Evolutionary conservation across 2,888 invertebrate genomes (phyloP), one percentile per base, ranked within the genome.

Genomic region (Seira sanloemensis): DNA sequence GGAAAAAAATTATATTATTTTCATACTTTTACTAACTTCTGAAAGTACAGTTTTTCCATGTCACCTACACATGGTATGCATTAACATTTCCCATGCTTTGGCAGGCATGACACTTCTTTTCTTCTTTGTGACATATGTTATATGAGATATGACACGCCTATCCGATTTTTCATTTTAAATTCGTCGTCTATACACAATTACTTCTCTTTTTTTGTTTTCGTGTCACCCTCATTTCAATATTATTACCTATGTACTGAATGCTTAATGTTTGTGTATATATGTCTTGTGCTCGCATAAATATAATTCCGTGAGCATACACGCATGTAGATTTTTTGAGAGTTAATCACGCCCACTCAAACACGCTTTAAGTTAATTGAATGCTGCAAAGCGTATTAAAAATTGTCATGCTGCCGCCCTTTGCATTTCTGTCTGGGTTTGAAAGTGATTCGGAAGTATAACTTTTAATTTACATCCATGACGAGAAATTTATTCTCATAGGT

Each of bases 81-180:
- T 81, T 81, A 81, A 81, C 81, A 81, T 81, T 81, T 81, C 81
- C 81, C 81, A 81, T 81, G 81, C 71, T 81, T 81, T 81, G 81
- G 81, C 81, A 81, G 69, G 81, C 81, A 81, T 81, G 81, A 81
- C 81, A 81, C 76, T 81, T 81, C 81, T 76, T 81, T 81, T 81
- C 81, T 80, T 81, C 76, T 81, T 62, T 71, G 54, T 81, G 81
- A 81, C 81, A 81, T 76, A 76, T 65, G 81, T 76, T 81, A 81
- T 81, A 81, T 76, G 81, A 81, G 81, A 81, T 81, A 81, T 81
- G 81, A 81, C 81, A 81, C 81, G 81, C 81, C 81, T 81, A 25
- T 81, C 75, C 76, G 81, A 81, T 81, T 81, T 81, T 76, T 81
- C 81, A 81, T 81, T 81, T 76, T 76, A 66, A 81, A 76, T 81